These are phyloP conservation scores for Argyrosomus japonicus DNA, from an alignment of 2,113 vertebrate genomes.

Conservation along the genomic window DNA sequence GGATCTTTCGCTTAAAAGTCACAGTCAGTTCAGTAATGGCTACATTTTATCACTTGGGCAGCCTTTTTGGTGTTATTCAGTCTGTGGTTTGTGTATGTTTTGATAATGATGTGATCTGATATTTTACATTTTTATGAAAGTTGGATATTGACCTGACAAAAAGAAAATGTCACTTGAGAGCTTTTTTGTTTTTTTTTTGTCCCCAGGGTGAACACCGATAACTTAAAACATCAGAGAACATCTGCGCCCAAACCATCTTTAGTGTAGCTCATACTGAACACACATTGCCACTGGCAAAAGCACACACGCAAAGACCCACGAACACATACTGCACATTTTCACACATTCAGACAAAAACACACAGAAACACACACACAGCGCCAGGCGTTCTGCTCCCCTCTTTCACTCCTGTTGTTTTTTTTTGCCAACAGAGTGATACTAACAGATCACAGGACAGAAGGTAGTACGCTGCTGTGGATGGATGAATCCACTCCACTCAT, in stretches of 20 bases:
- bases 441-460: background rate
- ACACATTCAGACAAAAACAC: constrained; percentile 59
- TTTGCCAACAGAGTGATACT: background rate
- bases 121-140: constrained; percentile 54
- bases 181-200: background rate
- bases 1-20: constrained; percentile 68
- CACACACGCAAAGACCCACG: constrained; percentile 69
- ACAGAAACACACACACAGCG: constrained; percentile 5
- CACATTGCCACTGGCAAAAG: constrained; percentile 54
- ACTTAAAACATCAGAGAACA: constrained; percentile 30
- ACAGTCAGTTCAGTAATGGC: constrained; percentile 63
- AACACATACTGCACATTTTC: constrained; percentile 57
- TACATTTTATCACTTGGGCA: constrained; percentile 57
- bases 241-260: constrained; percentile 33
- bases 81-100: constrained; percentile 71
- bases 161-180: background rate
- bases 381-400: constrained; percentile 9
- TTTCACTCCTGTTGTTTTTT: background rate
- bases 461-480: constrained; percentile 36
- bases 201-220: constrained; percentile 2
- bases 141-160: background rate
- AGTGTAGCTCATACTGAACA: constrained; percentile 59
- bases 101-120: constrained; percentile 60
- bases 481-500: constrained; percentile 35
- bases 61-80: constrained; percentile 60